Evolutionary conservation across 2,888 invertebrate species (phyloP).

Genomic region (Cremastinae sp.): DNA sequence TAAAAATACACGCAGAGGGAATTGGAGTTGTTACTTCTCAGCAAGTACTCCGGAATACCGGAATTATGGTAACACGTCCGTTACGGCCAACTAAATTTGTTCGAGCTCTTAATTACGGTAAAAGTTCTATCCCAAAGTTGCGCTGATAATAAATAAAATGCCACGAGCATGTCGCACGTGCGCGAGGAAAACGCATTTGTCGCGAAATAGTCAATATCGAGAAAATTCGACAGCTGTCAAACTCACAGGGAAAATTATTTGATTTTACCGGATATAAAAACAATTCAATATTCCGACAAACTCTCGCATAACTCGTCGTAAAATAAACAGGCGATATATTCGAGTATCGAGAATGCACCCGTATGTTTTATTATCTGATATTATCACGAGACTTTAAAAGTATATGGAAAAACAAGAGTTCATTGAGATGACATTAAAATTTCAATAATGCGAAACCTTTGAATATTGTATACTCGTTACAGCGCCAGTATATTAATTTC

Average conservation of each 20-base stretch:
- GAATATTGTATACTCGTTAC: no score
- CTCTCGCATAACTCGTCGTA: no score
- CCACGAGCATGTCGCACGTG: slow-evolving; percentile 2
- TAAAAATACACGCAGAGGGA: slow-evolving; percentile 2
- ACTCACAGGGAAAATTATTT: no score
- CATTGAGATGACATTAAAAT: no score
- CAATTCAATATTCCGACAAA: no score
- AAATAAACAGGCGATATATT: no score
- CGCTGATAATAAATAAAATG: slow-evolving; percentile 57
- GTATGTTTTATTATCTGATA: slow-evolving; percentile 8
- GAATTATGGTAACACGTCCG: slow-evolving; percentile 53
- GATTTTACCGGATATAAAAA: no score
- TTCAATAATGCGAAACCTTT: no score
- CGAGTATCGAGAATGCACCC: not conserved
- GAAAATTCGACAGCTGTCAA: no score
- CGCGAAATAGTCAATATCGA: not conserved
- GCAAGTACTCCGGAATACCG: slow-evolving; percentile 28
- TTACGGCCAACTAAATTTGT: slow-evolving; percentile 59
- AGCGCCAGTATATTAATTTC: no score
- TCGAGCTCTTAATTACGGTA: slow-evolving; percentile 58
- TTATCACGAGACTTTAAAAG: slow-evolving; percentile 20
- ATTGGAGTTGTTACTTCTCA: slow-evolving; percentile 40
- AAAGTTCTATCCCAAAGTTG: slow-evolving; percentile 19
- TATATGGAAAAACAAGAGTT: not conserved
- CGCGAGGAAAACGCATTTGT: not conserved